Conservation (phyloP, 2,888 invertebrate species). For the Hecatera dysodea region DNA sequence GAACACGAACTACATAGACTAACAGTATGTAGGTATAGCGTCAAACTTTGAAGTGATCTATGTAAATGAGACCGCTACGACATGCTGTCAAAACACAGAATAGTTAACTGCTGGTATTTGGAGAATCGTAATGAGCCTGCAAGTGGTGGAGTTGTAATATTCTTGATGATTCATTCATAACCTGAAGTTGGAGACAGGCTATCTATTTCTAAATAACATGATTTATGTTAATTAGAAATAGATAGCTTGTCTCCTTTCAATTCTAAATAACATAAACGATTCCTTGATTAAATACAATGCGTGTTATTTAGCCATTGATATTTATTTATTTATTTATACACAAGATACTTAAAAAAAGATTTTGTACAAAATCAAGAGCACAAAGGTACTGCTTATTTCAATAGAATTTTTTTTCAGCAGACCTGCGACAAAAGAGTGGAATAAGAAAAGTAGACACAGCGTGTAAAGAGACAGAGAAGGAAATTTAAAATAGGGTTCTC, state of each 20-base stretch:
- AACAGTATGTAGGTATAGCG: constrained; percentile 13
- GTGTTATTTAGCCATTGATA: too few species aligned
- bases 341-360: too few species aligned
- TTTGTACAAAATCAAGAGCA: too few species aligned
- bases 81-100: constrained; percentile 63
- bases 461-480: too few species aligned
- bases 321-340: too few species aligned
- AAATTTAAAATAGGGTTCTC: too few species aligned
- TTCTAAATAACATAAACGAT: too few species aligned
- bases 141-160: constrained; percentile 28
- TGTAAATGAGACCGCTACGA: constrained; percentile 64
- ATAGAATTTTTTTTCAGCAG: too few species aligned
- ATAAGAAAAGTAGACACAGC: too few species aligned
- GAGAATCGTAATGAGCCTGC: constrained; percentile 42
- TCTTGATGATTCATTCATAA: constrained; percentile 39
- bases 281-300: too few species aligned
- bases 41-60: constrained; percentile 56
- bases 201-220: neutral
- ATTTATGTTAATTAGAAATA: neutral
- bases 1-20: constrained; percentile 25
- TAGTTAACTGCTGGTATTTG: constrained; percentile 46
- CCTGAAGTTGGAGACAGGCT: constrained; percentile 2
- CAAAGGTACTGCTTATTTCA: too few species aligned
- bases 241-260: neutral
- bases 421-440: too few species aligned